Evolutionary conservation across 2,113 vertebrate species (phyloP), one percentile per base, ranked within the genome.

Genomic region (Xyrauchen texanus): DNA sequence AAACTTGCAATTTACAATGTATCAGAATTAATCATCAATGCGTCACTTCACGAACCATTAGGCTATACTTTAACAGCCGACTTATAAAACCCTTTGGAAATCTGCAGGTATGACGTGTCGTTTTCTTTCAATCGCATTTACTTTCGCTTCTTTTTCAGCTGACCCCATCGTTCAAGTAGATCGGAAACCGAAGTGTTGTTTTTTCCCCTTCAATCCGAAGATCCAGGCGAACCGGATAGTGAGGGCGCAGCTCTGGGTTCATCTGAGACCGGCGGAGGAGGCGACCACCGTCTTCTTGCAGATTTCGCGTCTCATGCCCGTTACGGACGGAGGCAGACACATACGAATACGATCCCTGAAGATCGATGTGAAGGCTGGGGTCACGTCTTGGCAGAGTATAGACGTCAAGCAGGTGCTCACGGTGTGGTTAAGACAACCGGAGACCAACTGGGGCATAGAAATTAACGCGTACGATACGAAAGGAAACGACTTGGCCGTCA

Each of bases 391-490:
- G 98, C 96, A 99, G 86, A 99, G 97, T 72, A 96, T 99, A 79
- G 98, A 99, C 85, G 96, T 98, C 89, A 99, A 99, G 88, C 95
- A 96, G 86, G 95, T 98, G 86, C 73, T 99, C 89, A 93, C 93
- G 63, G 97, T 97, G 86, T 99, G 97, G 97, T 94, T 99, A 90
- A 95, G 95, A 93, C 96, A 99, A 90, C 97, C 96, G 46, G 96
- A 98, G 93, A 97, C 96, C 89, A 99, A 97, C 93, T 94, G 97
- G 94, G 98, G 98, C 86, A 97, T 99, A 87, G 95, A 98, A 92
- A 98, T 99, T 81, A 98, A 98, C 89, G 98, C 98, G 81, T 93
- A 94, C 75, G 97, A 99, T 89, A 92, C 94, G 79, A 94, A 93
- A 68, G 96, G 97, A 78, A 93, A 91, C 47, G 95, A 99, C 87